Base-by-base conservation (phyloP, 1,140 invertebrate species). In the Thaumetopoea pityocampa region DNA sequence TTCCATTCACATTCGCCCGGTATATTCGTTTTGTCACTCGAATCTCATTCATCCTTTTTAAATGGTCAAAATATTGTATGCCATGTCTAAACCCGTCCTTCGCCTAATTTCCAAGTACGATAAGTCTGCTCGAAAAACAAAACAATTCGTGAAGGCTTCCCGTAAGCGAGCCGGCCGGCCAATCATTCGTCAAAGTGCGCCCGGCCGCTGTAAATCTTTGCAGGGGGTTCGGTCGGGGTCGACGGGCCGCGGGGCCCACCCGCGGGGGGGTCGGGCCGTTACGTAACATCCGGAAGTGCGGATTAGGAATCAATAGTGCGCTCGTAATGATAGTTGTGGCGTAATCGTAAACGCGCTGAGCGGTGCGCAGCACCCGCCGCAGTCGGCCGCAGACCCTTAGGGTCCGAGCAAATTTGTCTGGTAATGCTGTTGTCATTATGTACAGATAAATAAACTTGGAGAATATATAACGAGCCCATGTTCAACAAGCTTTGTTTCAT, bases 231-330 rank as follows among this genome's bases (percentile, higher is more conserved):
- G 10, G 45, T 17, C 29, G 24, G 2, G 29, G 28, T 27, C 38
- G 22, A n/a, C 14, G 27, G 46, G 45, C 30, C 30, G 51, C 26
- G 37, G 19, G 16, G 12, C 43, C 24, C 17, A 28, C 1, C 18
- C 28, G 33, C 4, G 27, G 42, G 51, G 38, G 27, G 44, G 14
- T 24, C 37, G 51, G 53, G 56, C 50, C 33, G 60, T 82, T 82
- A 70, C 74, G 73, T 78, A 81, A 81, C 69, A 72, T 70, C 74
- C 72, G 78, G 78, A 82, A 82, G 78, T 80, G 78, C 76, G 76
- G 78, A 83, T 83, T 83, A 83, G 79, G 79, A 83, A 83, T 83
- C 79, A 80, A 83, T 83, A 83, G 79, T 83, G 73, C 54, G 58
- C 56, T 38, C 53, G 70, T 83, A 83, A 83, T 83, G 72, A 83